Evolutionary conservation across 2,797 vertebrate genomes (phyloP), one percentile per base, ranked within the genome.

Genomic region (Ctenochaetus hawaiiensis): DNA sequence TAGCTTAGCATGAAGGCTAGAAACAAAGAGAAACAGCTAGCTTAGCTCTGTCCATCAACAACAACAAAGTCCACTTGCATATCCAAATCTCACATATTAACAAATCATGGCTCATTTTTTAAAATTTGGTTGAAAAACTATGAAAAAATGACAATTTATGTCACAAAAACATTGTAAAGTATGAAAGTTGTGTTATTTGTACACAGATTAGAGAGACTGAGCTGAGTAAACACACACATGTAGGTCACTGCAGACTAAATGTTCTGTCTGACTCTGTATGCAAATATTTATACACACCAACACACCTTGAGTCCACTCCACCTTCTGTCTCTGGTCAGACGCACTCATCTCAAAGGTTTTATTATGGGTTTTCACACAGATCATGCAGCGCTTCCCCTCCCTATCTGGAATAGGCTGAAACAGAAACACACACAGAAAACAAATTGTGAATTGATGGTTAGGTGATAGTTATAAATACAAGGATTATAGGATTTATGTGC

Each of bases 271-370:
- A 65, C 57, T 72, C 48, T 54, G 30, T 57, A 20, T 66, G 59
- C 37, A 58, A 39, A 22, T 18, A 54, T 51, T 48, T 37, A 48
- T 75, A 71, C 75, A 84, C 73, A 71, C 51, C 57, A 81, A 83
- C 87, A 60, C 76, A 93, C 92, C 92, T 93, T 94, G 93, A 67
- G 82, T 94, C 96, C 95, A 96, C 81, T 96, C 96, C 64, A 95
- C 89, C 69, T 94, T 94, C 84, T 95, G 95, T 53, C 91, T 94
- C 83, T 93, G 89, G 84, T 96, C 95, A 1, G 95, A 87, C 2
- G 95, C 94, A 11, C 96, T 96, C 91, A 96, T 95, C 90, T 96
- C 96, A 1, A 90, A 96, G 41, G 93, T 92, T 88, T 94, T 96
- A 67, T 80, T 91, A 57, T 90, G 77, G 3, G 95, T 95, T 87